Base-by-base conservation (phyloP, 1,140 invertebrate species). In the Panulirus ornatus region DNA sequence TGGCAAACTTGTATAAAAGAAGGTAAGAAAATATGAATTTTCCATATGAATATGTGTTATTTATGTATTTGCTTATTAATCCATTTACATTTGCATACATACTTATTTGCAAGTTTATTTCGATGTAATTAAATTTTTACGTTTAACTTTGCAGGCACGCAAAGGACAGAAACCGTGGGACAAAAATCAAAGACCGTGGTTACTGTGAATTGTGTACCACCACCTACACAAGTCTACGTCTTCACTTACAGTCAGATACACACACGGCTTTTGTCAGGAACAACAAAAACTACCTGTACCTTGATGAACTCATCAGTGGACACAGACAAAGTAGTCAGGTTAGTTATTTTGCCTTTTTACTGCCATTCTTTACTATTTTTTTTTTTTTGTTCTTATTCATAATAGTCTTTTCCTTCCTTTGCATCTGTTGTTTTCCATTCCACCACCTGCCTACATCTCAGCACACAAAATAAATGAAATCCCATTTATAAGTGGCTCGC, bases 291-390 rank as follows among this genome's bases (percentile, higher is more conserved):
- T 90, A 90, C 58, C 34, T 38, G 42, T 42, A 84, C 58, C 88
- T 90, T 63, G 88, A 90, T 90, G 82, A 90, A 81, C 88, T 90
- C 51, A 90, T 90, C 75, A 84, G 54, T 38, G 88, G 73, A 44
- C 54, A 90, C 19, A 85, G 75, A 84, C 79, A 71, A 83, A 71
- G 71, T 51, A 47, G 58, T 89, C 88, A 84, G 81, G 88, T 89
- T 42, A 84, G 88, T 89, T 44, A 1, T 19, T 66, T 34, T 30
- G 30, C 9, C 42, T 78, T 54, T 84, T 38, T 81, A 27, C 30
- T 73, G 8, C 16, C 38, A n/a, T 40, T 27, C 58, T 66, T 30
- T 30, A 3, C 16, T 66, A 6, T 66, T 30, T 30, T 30, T 30
- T 9, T 30, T 6, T 66, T 66, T 30, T 11, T 22, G 3, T 27